Base-by-base conservation (phyloP, 2,888 invertebrate genomes). In the Zeuzera pyrina region DNA sequence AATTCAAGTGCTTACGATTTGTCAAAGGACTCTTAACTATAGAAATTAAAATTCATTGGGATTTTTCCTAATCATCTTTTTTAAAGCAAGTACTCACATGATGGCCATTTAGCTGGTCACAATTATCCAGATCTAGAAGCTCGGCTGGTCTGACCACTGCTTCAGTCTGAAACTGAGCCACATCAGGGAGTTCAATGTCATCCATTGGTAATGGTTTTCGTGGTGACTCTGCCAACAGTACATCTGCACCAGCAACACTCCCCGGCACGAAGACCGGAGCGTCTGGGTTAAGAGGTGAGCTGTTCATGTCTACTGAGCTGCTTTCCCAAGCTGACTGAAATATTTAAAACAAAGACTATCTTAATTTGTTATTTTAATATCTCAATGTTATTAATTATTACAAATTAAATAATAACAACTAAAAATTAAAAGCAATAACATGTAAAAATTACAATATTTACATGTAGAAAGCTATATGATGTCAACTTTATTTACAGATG, bases 241-340 rank as follows among this genome's bases (percentile, higher is more conserved):
- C 62, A 40, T 84, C 84, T 0, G 84, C 69, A 3, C 85, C 84
- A 5, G 77, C 71, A 13, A 77, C 74, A 1, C 77, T 65, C 22
- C 88, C 87, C 3, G 93, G 93, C 36, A 94, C 86, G 68, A 94
- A 94, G 73, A 92, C 93, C n/a, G 91, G 90, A 11, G 94, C 94
- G 53, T 94, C 89, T 1, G 94, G 94, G 79, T 94, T 94, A 45
- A 94, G 69, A 37, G 90, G 91, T 25, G 91, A 93, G 33, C 91
- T 93, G 77, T 89, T 89, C 76, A 90, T 88, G 57, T 88, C 87
- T 51, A 84, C 78, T 36, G 81, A 81, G 58, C 79, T 79, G 42
- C 60, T 78, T 50, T 83, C 83, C 70, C 76, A 81, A 43, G 77
- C 77, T 37, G 81, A 81, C 81, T 83, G 71, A 8, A 76, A 76